Percentiles rank a stretch among this genome's conserved stretches.
phyloP scores from a whole-genome alignment of 1,140 invertebrate species.

The Neuroterus valhalla region DNA sequence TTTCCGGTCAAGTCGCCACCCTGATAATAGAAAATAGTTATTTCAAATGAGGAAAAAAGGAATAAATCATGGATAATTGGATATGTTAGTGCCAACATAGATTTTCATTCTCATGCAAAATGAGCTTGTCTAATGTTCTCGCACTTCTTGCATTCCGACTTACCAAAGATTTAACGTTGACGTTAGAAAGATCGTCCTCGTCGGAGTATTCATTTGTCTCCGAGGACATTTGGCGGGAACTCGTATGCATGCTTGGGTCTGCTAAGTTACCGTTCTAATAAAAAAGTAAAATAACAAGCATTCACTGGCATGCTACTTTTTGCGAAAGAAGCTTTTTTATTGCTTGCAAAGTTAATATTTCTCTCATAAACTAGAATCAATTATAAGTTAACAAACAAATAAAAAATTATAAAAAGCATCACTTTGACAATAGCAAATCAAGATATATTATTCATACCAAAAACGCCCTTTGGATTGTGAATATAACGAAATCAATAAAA shows the following conservation, averaged over 20 bases:
- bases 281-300: conserved; percentile 64
- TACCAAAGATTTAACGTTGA: conserved; percentile 76
- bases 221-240: conserved; percentile 59
- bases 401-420: background rate
- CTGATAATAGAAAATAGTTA: too few relatives aligned
- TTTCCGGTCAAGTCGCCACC: too few relatives aligned
- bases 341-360: background rate
- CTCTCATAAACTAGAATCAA: background rate
- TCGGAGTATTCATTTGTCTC: conserved; percentile 68
- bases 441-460: too few relatives aligned
- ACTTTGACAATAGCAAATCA: background rate
- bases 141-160: conserved; percentile 53
- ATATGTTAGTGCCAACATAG: background rate
- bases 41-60: too few relatives aligned
- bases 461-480: too few relatives aligned
- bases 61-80: too few relatives aligned
- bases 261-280: conserved; percentile 66
- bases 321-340: background rate
- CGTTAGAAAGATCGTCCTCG: conserved; percentile 77
- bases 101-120: conserved; percentile 24
- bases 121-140: conserved; percentile 17
- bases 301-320: conserved; percentile 60
- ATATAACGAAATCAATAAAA: too few relatives aligned
- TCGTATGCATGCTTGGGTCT: conserved; percentile 68
- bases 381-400: background rate